These are phyloP conservation scores for Drosophila emarginata DNA, from an alignment of 2,888 invertebrate genomes.

Conservation along the genomic window DNA sequence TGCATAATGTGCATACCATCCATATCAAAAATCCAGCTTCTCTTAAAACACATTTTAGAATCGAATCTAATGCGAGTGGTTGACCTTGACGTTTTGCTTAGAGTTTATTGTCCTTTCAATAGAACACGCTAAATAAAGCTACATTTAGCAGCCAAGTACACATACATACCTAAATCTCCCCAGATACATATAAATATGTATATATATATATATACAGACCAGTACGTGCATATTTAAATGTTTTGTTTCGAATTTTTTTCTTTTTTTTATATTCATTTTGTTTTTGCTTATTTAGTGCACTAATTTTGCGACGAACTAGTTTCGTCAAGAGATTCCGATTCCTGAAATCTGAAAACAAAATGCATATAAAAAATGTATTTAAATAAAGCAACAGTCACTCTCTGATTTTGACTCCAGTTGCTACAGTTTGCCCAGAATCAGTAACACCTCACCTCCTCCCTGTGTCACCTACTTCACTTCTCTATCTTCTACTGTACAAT, in stretches of 20 bases:
- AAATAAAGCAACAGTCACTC: conserved; percentile 29
- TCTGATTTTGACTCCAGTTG: conserved; percentile 27
- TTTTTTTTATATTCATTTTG: conserved; percentile 15
- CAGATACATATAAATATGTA: conserved; percentile 38
- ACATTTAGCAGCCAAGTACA: conserved; percentile 53
- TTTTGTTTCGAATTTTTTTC: conserved; percentile 24
- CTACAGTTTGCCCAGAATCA: conserved; percentile 2
- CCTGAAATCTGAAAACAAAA: conserved; percentile 54
- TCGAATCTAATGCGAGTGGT: conserved; percentile 64
- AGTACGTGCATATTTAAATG: conserved; percentile 53
- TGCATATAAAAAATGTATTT: conserved; percentile 70
- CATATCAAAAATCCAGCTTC: conserved; percentile 6
- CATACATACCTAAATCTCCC: conserved; percentile 26
- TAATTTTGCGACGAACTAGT: conserved; percentile 70
- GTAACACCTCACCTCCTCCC: not conserved
- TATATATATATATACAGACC: conserved; percentile 40
- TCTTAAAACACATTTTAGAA: conserved; percentile 24
- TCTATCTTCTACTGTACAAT: not conserved
- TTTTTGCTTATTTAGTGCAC: conserved; percentile 62
- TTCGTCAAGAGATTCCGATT: conserved; percentile 53
- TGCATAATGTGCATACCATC: conserved; percentile 19
- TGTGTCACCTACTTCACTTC: not conserved
- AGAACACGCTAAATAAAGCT: conserved; percentile 72
- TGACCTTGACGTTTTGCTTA: conserved; percentile 70
- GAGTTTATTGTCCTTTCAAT: conserved; percentile 79